These are phyloP conservation scores for Pavo muticus DNA, from an alignment of 2,113 vertebrate species.

Conservation along the genomic window DNA sequence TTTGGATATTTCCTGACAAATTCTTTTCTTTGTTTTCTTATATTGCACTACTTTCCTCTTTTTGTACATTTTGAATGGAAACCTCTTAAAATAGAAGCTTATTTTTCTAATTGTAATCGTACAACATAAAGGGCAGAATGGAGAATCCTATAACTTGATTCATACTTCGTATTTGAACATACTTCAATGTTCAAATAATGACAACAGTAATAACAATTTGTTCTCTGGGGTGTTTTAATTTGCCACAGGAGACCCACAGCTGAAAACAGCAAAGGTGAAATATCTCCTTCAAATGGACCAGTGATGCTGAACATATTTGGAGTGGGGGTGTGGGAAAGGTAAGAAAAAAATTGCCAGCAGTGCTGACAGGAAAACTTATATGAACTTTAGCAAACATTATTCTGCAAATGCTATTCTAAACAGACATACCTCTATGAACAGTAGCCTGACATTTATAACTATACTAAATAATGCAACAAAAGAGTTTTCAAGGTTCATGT, in stretches of 20 bases:
- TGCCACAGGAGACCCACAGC: background rate
- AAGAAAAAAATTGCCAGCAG: background rate
- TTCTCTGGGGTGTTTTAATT: background rate
- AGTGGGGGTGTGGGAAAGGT: background rate
- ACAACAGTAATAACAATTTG: background rate
- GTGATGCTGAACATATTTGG: background rate
- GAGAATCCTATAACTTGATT: background rate
- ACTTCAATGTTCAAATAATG: background rate
- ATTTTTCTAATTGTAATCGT: background rate
- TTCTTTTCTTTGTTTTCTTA: background rate
- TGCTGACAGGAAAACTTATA: constrained; percentile 42
- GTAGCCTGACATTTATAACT: constrained; percentile 79
- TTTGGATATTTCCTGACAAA: background rate
- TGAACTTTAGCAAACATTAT: constrained; percentile 72
- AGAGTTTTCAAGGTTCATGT: constrained; percentile 72
- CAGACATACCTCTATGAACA: constrained; percentile 48
- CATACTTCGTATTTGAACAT: too few species aligned
- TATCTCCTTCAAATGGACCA: background rate
- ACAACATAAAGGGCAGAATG: background rate
- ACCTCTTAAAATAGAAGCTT: background rate
- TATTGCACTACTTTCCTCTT: background rate
- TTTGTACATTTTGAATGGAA: background rate
- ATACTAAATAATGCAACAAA: constrained; percentile 80
- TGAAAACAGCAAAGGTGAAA: background rate
- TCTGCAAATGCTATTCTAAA: constrained; percentile 73